These are phyloP conservation scores for Odocoileus hemionus DNA, from an alignment of 2,113 vertebrate species.

Conservation along the genomic window DNA sequence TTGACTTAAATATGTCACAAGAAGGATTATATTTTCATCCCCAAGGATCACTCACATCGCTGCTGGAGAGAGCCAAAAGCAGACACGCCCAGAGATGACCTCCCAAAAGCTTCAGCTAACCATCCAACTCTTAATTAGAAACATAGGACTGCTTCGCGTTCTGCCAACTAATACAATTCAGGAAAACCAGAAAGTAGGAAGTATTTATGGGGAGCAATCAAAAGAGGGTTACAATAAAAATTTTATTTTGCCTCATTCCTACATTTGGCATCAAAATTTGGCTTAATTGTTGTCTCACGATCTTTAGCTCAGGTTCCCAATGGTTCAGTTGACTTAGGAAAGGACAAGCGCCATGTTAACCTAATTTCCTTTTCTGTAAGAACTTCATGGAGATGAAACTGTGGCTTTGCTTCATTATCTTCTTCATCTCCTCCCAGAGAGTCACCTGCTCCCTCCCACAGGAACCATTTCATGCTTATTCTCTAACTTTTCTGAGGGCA, in stretches of 20 bases:
- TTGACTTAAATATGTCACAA: conserved; percentile 19
- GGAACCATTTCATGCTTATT: not conserved
- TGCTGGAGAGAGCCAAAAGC: conserved; percentile 25
- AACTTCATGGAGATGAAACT: not conserved
- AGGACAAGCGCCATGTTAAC: not conserved
- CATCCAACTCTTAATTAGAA: conserved; percentile 74
- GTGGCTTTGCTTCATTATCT: not conserved
- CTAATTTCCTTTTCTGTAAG: not conserved
- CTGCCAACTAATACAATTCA: conserved; percentile 48
- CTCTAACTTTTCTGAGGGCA: not conserved
- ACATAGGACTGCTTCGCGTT: conserved; percentile 51
- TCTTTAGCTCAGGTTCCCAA: not conserved
- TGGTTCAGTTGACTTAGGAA: not conserved
- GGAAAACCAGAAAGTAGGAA: conserved; percentile 47
- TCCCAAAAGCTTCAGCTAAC: conserved; percentile 42
- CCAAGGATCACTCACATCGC: conserved; percentile 48
- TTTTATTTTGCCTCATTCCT: conserved; percentile 1
- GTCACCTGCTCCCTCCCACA: not conserved
- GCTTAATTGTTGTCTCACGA: not conserved
- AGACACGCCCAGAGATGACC: conserved; percentile 58
- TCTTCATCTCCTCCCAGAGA: not conserved
- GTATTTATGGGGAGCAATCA: conserved; percentile 60
- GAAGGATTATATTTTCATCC: conserved; percentile 52
- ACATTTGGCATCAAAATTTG: not conserved
- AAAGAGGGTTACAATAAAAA: conserved; percentile 40